phyloP scores from a whole-genome alignment of 2,888 invertebrate species.

The Escarpia spicata region DNA sequence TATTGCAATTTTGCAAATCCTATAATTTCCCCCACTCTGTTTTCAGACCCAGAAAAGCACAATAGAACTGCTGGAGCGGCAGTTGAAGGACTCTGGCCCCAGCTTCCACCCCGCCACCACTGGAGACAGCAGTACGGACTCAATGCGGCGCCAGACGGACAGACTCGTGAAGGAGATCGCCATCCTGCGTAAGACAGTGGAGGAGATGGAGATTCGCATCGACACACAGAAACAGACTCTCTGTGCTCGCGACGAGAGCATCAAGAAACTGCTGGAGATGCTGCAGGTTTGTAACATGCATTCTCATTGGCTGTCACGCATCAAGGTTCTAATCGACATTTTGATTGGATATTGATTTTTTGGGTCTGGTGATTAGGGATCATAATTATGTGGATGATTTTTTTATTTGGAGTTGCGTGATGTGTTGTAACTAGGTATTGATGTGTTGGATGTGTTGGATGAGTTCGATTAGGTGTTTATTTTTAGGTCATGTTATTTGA shows the following conservation, averaged over 20 bases:
- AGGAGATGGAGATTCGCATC: constrained; percentile 84
- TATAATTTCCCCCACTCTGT: neutral
- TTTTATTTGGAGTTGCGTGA: too few species aligned
- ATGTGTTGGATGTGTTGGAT: too few species aligned
- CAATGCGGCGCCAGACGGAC: neutral
- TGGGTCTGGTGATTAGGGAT: too few species aligned
- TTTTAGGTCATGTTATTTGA: too few species aligned
- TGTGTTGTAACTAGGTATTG: too few species aligned
- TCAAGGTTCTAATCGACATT: too few species aligned
- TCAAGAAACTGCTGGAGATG: constrained; percentile 98
- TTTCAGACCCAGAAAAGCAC: constrained; percentile 13
- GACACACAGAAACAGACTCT: constrained; percentile 98
- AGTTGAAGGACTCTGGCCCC: neutral
- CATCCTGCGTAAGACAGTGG: constrained; percentile 42
- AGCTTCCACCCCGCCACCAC: neutral
- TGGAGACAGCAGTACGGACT: neutral
- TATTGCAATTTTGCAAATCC: neutral
- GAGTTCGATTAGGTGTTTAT: too few species aligned
- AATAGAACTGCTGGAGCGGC: neutral
- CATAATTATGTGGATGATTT: too few species aligned
- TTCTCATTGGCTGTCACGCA: neutral
- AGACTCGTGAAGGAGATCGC: constrained; percentile 31
- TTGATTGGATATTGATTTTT: too few species aligned
- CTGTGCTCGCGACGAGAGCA: constrained; percentile 95
- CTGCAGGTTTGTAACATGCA: constrained; percentile 77